Evolutionary conservation across 1,140 invertebrate genomes (phyloP).

Genomic region (Oryctes rhinoceros): DNA sequence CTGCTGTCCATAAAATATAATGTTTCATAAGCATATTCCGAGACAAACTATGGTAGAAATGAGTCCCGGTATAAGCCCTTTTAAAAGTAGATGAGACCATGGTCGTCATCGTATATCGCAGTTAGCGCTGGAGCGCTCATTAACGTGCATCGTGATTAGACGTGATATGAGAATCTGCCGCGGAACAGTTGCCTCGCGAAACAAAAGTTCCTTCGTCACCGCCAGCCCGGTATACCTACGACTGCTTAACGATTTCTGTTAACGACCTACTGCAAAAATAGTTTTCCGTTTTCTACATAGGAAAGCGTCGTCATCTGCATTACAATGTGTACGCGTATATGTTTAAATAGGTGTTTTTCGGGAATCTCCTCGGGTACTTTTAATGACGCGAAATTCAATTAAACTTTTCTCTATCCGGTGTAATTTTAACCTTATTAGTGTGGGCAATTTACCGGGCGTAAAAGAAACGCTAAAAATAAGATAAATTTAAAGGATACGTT

Average conservation of each 20-base stretch:
- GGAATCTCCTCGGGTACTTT: constrained; percentile 8
- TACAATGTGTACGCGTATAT: constrained; percentile 27
- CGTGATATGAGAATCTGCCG: constrained; percentile 44
- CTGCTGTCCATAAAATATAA: constrained; percentile 50
- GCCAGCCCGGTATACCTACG: constrained; percentile 9
- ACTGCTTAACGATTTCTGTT: constrained; percentile 48
- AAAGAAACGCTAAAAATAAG: neutral
- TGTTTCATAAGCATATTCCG: constrained; percentile 52
- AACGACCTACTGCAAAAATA: constrained; percentile 45
- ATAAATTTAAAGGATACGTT: constrained; percentile 5
- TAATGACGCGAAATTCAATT: constrained; percentile 36
- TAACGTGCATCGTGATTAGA: constrained; percentile 45
- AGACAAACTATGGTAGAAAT: constrained; percentile 48
- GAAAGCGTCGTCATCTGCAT: constrained; percentile 36
- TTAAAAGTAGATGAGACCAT: constrained; percentile 45
- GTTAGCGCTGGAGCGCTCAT: constrained; percentile 43
- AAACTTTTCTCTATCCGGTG: constrained; percentile 31
- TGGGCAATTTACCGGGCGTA: constrained; percentile 20
- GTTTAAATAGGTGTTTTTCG: constrained; percentile 33
- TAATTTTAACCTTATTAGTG: constrained; percentile 36
- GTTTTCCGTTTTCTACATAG: constrained; percentile 34
- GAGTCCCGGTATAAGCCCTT: constrained; percentile 43
- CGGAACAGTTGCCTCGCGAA: constrained; percentile 30
- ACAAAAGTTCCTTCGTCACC: constrained; percentile 39
- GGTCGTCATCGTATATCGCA: constrained; percentile 45